A percentile compares a stretch with the other conserved stretches of the same genome.
Conservation (phyloP, 1,140 invertebrate species). For the Dolichoris vasculosae region DNA sequence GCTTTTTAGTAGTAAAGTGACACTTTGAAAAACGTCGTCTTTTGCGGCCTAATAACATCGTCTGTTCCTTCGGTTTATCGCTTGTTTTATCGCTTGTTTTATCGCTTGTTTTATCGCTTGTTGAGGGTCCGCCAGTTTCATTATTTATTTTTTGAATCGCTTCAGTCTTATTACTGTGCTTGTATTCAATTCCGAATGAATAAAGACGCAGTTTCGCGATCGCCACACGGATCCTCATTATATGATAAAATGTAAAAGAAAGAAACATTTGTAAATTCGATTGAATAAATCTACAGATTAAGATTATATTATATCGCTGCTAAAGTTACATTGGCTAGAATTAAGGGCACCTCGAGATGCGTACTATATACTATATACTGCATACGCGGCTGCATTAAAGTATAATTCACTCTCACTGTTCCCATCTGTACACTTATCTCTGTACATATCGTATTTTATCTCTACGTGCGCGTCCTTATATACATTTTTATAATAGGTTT, state of each 20-base stretch:
- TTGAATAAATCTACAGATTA: constrained; percentile 45
- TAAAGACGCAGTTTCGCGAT: constrained; percentile 21
- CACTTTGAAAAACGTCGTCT: constrained; percentile 28
- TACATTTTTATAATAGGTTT: constrained; percentile 51
- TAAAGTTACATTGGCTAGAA: constrained; percentile 50
- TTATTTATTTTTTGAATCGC: constrained; percentile 12
- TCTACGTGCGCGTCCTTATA: constrained; percentile 43
- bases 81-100: not conserved
- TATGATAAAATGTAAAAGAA: constrained; percentile 38
- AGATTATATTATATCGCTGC: constrained; percentile 42
- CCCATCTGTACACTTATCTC: constrained; percentile 42
- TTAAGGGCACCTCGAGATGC: constrained; percentile 40
- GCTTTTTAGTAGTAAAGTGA: constrained; percentile 45
- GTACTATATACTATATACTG: constrained; percentile 37
- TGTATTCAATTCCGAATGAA: constrained; percentile 25
- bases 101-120: constrained; percentile 17
- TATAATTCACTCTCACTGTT: constrained; percentile 18
- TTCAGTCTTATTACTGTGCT: constrained; percentile 21
- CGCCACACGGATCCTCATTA: constrained; percentile 1
- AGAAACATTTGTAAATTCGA: constrained; percentile 20
- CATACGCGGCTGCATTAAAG: constrained; percentile 15
- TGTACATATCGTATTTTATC: constrained; percentile 40
- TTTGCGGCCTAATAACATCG: constrained; percentile 26
- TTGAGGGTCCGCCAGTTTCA: not conserved
- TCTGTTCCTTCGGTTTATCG: constrained; percentile 24